Base-by-base conservation (phyloP, 2,113 vertebrate genomes). In the Odontophorus gujanensis region DNA sequence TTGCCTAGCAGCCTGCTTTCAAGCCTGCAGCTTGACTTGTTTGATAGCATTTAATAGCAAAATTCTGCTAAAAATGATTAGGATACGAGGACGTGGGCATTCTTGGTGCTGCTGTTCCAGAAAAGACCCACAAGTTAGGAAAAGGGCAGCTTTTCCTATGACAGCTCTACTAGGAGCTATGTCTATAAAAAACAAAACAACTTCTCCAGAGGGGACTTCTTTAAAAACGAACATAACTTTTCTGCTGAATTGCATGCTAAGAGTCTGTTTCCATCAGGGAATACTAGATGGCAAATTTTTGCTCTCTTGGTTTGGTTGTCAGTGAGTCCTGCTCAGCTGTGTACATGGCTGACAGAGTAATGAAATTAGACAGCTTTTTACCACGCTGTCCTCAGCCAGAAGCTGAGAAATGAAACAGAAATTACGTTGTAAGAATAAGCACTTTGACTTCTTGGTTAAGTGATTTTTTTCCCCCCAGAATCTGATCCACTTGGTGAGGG, bases 1-100 rank as follows among this genome's bases (percentile, higher is more conserved):
- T 74, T 92, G 67, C 65, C 68, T 78, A 90, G 65, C 85, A 86
- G 76, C 79, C 77, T 82, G 55, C 19, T 94, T 80, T 83, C 34
- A n/a, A 0, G 9, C 51, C 82, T 81, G 68, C 77, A 90, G 42
- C 65, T 91, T 94, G 85, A 57, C 72, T 95, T 80, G n/a, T 80
- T 91, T 63, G 55, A 40, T 59, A 22, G n/a, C 36, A 47, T 30
- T 53, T 30, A 53, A 30, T 30, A 53, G 51, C 66, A 53, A 38
- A 90, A 59, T 51, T 71, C 42, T 36, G 55, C 55, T 83, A 81
- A 65, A 94, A 85, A 87, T 58, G 3, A 69, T 92, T 51, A 71
- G 80, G 79, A 63, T 34, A 4, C 17, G 17, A 65, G 53, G 30
- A 13, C 62, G 40, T 45, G 53, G 62, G 73, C 55, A 30, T 74